These are phyloP conservation scores for Agrochola lota DNA, from an alignment of 2,888 invertebrate species.

Conservation along the genomic window DNA sequence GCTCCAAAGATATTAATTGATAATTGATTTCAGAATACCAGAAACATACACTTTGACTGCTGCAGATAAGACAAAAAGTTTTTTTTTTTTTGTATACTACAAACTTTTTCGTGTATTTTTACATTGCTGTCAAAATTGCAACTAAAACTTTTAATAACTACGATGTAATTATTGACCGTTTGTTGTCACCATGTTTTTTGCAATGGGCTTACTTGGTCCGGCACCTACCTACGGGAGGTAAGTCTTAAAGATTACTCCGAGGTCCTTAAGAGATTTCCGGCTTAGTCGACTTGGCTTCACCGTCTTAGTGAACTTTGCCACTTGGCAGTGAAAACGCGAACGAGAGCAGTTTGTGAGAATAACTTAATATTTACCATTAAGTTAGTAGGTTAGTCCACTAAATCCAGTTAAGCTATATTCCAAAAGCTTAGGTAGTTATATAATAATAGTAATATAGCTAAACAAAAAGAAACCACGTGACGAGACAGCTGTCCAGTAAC, in stretches of 20 bases:
- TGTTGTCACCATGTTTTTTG: background rate
- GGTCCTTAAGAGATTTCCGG: constrained; percentile 80
- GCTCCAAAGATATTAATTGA: no score
- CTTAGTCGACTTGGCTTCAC: constrained; percentile 76
- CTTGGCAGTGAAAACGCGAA: constrained; percentile 62
- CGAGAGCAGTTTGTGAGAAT: constrained; percentile 18
- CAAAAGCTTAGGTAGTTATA: no score
- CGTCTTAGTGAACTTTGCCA: constrained; percentile 76
- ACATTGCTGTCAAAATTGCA: no score
- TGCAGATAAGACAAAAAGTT: no score
- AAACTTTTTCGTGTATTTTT: no score
- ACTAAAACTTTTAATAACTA: background rate
- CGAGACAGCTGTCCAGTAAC: no score
- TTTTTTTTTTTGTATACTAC: no score
- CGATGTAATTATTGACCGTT: background rate
- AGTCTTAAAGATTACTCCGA: constrained; percentile 77
- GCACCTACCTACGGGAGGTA: constrained; percentile 57
- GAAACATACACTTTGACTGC: no score
- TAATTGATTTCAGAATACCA: no score
- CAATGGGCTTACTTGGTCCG: constrained; percentile 14
- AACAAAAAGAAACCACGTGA: no score
- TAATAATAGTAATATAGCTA: no score
- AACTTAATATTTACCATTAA: constrained; percentile 21
- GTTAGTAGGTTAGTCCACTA: background rate
- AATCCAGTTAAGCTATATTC: background rate